phyloP scores from a whole-genome alignment of 2,888 invertebrate genomes.

The Agrotis puta region DNA sequence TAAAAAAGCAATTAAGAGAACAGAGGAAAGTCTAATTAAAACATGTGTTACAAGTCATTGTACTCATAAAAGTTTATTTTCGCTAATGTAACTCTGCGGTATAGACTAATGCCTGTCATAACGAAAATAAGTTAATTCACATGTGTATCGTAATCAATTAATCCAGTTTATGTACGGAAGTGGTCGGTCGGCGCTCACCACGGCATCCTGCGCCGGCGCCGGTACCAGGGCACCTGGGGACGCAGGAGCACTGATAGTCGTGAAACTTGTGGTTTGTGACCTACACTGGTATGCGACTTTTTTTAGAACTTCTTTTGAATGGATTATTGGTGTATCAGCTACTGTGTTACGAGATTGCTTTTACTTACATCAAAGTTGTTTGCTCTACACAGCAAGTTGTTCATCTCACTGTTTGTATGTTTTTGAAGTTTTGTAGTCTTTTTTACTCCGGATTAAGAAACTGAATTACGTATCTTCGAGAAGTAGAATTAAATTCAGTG shows the following conservation, averaged over 20 bases:
- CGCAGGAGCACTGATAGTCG: conserved; percentile 32
- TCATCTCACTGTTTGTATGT: too few relatives aligned
- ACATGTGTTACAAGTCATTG: background rate
- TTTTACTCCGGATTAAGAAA: too few relatives aligned
- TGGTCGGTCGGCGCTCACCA: conserved; percentile 23
- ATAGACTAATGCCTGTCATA: background rate
- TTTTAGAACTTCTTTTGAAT: conserved; percentile 18
- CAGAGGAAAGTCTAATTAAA: background rate
- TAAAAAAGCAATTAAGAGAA: background rate
- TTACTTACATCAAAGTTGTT: too few relatives aligned
- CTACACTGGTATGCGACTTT: conserved; percentile 9
- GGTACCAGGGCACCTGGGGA: background rate
- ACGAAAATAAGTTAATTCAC: conserved; percentile 28
- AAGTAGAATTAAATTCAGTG: too few relatives aligned
- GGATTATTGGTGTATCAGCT: background rate
- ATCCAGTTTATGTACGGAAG: conserved; percentile 48
- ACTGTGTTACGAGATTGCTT: background rate
- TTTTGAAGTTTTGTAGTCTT: background rate
- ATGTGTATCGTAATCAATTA: conserved; percentile 24
- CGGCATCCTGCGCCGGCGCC: conserved; percentile 44
- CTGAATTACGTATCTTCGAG: too few relatives aligned
- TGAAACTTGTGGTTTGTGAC: conserved; percentile 42
- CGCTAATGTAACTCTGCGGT: background rate
- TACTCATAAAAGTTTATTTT: background rate
- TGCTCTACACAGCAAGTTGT: too few relatives aligned